Base-by-base conservation (phyloP, 1,140 invertebrate genomes). In the Dermatophagoides farinae region DNA sequence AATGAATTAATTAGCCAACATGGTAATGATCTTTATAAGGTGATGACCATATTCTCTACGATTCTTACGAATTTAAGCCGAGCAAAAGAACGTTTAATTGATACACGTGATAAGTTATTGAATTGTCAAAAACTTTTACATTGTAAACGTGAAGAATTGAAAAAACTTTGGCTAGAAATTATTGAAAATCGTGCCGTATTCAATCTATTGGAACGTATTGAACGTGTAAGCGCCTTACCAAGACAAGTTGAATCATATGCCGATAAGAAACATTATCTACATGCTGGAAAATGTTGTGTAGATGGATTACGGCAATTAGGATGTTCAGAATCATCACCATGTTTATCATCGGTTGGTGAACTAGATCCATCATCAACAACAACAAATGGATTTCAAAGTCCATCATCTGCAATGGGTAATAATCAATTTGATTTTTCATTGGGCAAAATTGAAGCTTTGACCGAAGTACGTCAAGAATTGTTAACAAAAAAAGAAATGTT, bases 131-230 rank as follows among this genome's bases (percentile, higher is more conserved):
- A 82, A 22, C 73, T 97, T 37, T 72, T 98, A 46, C 82, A 89
- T 62, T 90, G 90, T 72, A 81, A 88, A 62, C 77, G 90, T 51
- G 90, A 95, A 67, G 92, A 97, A 71, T 74, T 98, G 46, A 82
- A 88, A 65, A 85, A 90, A 67, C 75, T 95, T 54, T 95, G 89
- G 86, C 75, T 85, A 0, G 89, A 95, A 73, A 86, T 87, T 6
- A 79, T 93, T 18, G 86, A 95, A 70, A 88, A 95, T 67, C 88
- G 90, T 69, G 83, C 91, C 70, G 83, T 88, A 62, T 71, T 93
- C 20, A 77, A 84, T 62, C 79, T 93, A 70, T 73, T 93, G 38
- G 85, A 88, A 66, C 84, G 92, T 74, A 87, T 93, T 59, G 85
- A 88, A 67, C 79, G 82, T 66, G 75, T 88, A 47, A 80, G 80